Evolutionary conservation across 2,797 vertebrate genomes (phyloP), one percentile per base, ranked within the genome.

Genomic region (Anabas testudineus): DNA sequence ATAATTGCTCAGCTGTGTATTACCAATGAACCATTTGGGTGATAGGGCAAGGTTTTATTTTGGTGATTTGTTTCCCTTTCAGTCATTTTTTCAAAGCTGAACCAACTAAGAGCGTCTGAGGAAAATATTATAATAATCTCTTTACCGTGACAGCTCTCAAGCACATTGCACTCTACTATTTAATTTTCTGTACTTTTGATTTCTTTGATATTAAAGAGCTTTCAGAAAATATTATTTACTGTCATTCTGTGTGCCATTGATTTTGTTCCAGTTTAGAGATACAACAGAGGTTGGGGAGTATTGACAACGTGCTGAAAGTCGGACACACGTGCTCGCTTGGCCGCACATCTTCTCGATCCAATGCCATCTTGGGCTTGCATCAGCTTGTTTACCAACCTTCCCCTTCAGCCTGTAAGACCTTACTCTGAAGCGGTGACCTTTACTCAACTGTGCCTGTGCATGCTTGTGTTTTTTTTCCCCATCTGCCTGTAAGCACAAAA

Each of bases 161-260:
- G 85, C 90, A 85, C 82, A 68, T 85, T 85, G 65, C 81, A 88
- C 82, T 86, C 19, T 30, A 57, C 62, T 49, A 71, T 89, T 86
- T 78, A 71, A 67, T 71, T 67, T 53, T 19, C 74, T 84, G 64
- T 83, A 78, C 68, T 78, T 84, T 86, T 36, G 19, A 80, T 78
- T 87, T 81, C 71, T 88, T 69, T 80, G 72, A 76, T 87, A 91
- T 67, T 85, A 93, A 92, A 91, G 41, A 48, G 54, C 89, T 93
- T 88, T 78, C 24, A 76, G 54, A 86, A 76, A 76, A 74, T 45
- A 54, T 59, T 62, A 56, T 79, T 74, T 64, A 63, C 65, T 26
- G 47, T 61, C 42, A 49, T 74, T 34, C 36, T 54, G 76, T 75
- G 67, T 74, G 74, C 76, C 53, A 87, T 87, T 86, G 78, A 91